Conservation (phyloP, 2,888 invertebrate genomes). For the Agonum fuliginosum region DNA sequence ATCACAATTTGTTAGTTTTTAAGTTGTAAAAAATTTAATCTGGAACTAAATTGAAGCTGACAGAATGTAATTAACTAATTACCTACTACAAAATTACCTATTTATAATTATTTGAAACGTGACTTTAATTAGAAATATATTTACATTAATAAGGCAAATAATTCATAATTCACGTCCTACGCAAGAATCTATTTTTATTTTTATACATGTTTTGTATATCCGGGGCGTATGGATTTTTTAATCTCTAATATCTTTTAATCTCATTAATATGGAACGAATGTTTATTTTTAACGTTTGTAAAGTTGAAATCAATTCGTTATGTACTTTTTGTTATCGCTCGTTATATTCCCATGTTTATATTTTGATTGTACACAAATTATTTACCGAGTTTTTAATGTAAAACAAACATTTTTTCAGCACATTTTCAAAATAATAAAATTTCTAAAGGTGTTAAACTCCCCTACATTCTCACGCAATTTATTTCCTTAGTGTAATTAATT, state of each 20-base stretch:
- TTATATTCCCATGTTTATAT: background rate
- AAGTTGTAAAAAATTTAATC: too few species aligned
- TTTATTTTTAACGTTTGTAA: slow-evolving; percentile 32
- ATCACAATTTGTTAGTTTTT: too few species aligned
- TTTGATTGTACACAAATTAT: slow-evolving; percentile 5
- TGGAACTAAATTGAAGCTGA: too few species aligned
- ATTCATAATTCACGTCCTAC: too few species aligned
- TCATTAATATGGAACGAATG: slow-evolving; percentile 46
- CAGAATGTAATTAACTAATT: too few species aligned
- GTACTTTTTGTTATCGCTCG: background rate
- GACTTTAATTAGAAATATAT: too few species aligned
- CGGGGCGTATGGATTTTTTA: slow-evolving; percentile 8
- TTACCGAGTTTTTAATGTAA: background rate
- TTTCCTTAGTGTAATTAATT: slow-evolving; percentile 6
- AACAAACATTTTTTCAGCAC: background rate
- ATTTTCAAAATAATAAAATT: background rate
- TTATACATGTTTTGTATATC: background rate
- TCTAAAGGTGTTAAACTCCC: background rate
- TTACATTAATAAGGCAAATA: too few species aligned
- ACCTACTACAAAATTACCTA: too few species aligned
- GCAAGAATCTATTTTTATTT: slow-evolving; percentile 7
- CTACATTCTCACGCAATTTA: background rate
- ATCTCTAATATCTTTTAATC: slow-evolving; percentile 19
- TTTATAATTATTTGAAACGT: too few species aligned
- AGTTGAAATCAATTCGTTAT: slow-evolving; percentile 24